These are phyloP conservation scores for Odontocolon sp. DNA, from an alignment of 2,888 invertebrate genomes.

Conservation along the genomic window DNA sequence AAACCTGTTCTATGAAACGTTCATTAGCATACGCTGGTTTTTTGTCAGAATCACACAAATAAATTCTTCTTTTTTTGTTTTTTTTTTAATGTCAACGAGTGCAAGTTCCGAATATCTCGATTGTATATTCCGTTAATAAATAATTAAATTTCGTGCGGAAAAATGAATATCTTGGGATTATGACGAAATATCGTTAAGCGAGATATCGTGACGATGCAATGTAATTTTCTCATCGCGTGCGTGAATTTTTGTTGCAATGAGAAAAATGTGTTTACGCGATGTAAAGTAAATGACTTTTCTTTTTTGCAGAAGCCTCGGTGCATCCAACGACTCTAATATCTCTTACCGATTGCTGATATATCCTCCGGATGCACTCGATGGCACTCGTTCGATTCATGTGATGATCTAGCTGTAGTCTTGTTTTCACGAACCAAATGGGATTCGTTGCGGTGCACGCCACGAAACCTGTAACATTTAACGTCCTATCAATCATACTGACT, in stretches of 20 bases:
- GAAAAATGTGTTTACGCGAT: background rate
- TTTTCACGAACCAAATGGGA: conserved; percentile 99
- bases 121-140: background rate
- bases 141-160: conserved; percentile 1
- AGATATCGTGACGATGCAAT: background rate
- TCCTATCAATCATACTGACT: background rate
- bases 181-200: background rate
- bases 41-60: background rate
- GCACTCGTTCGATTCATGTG: conserved; percentile 85
- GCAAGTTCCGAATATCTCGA: background rate
- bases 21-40: background rate
- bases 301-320: conserved; percentile 45
- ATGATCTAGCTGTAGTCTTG: conserved; percentile 96
- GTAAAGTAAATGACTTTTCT: background rate
- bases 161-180: too few relatives aligned
- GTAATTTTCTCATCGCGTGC: background rate
- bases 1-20: conserved; percentile 1
- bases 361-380: conserved; percentile 90
- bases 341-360: conserved; percentile 90
- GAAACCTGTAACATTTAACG: conserved; percentile 86
- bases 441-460: conserved; percentile 98
- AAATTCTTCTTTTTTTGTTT: background rate
- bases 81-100: conserved; percentile 6
- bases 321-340: conserved; percentile 33
- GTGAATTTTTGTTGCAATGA: background rate